Evolutionary conservation across 2,113 vertebrate species (phyloP).

Genomic region (Chauna torquata): DNA sequence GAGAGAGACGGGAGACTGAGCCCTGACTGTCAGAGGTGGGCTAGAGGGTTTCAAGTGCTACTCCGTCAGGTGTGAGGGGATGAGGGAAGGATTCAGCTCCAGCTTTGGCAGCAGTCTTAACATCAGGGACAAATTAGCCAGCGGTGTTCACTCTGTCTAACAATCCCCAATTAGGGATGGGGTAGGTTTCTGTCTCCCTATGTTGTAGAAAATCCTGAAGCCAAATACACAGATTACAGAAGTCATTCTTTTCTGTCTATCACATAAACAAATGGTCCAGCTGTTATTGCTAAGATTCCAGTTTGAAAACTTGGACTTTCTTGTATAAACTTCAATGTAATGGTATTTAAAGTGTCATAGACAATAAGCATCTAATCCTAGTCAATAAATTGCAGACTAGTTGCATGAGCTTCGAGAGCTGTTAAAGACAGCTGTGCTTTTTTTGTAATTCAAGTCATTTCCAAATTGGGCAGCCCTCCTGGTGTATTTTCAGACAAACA

Average conservation of each 20-base stretch:
- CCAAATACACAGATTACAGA: conserved; percentile 85
- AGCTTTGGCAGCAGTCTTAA: conserved; percentile 64
- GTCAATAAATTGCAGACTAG: conserved; percentile 84
- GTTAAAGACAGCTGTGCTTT: conserved; percentile 83
- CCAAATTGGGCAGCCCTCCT: conserved; percentile 79
- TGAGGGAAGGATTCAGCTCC: neutral
- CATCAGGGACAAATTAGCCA: conserved; percentile 79
- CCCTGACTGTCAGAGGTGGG: conserved; percentile 76
- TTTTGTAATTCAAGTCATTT: conserved; percentile 79
- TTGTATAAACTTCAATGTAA: conserved; percentile 88
- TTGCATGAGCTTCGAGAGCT: conserved; percentile 79
- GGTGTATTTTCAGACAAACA: conserved; percentile 83
- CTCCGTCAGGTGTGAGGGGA: conserved; percentile 77
- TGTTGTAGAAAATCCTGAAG: conserved; percentile 73
- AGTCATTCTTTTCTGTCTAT: conserved; percentile 86
- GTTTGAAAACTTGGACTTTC: conserved; percentile 86
- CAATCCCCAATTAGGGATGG: conserved; percentile 66
- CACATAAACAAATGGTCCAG: conserved; percentile 87
- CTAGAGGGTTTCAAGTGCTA: conserved; percentile 67
- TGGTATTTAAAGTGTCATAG: conserved; percentile 89
- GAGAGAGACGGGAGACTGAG: conserved; percentile 70
- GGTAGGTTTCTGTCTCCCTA: conserved; percentile 53
- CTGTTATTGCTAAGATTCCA: conserved; percentile 85
- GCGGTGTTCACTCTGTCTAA: conserved; percentile 67
- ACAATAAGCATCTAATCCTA: conserved; percentile 86